Evolutionary conservation across 2,113 vertebrate species (phyloP), one percentile per base, ranked within the genome.

Genomic region (Emydocephalus ijimae): DNA sequence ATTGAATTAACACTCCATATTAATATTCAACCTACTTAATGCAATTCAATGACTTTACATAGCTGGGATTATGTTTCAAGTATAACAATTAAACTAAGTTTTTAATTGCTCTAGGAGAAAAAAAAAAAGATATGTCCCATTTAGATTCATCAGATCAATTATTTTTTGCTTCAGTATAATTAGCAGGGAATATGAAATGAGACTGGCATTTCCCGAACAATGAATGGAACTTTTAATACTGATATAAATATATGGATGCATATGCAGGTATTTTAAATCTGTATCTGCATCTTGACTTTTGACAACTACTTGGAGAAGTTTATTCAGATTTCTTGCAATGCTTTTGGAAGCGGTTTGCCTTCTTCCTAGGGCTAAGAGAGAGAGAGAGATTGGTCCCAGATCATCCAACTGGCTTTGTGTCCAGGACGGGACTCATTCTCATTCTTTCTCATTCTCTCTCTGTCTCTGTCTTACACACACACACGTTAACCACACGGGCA

Each of bases 101-200:
- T 92, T 94, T 59, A 20, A 48, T 94, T 61, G 43, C n/a, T 85
- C 91, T 93, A 92, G 3, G 89, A 92, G 95, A 95, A 89, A 96
- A 94, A 94, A 95, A 95, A 95, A 94, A 96, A 50, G 95, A 81
- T 95, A 95, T 94, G 90, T 95, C 96, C 94, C 94, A 94, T 97
- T 93, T 96, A 95, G 90, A 85, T 94, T 94, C 93, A 92, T 0
- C 94, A 92, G 93, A 94, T 91, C 93, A 96, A 94, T 94, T 95
- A 94, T 91, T 96, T 92, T 96, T 97, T 50, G 95, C 95, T 96
- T 96, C 95, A 94, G 92, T 94, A 94, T 96, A 96, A 94, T 97
- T 94, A 95, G 93, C 96, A 96, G 94, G 95, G 94, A 96, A 94
- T 96, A 91, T 92, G 94, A 94, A 81, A 95, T 95, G 96, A 94